Conservation (phyloP, 23 tunicate genomes). For the Aplidium turbinatum region DNA sequence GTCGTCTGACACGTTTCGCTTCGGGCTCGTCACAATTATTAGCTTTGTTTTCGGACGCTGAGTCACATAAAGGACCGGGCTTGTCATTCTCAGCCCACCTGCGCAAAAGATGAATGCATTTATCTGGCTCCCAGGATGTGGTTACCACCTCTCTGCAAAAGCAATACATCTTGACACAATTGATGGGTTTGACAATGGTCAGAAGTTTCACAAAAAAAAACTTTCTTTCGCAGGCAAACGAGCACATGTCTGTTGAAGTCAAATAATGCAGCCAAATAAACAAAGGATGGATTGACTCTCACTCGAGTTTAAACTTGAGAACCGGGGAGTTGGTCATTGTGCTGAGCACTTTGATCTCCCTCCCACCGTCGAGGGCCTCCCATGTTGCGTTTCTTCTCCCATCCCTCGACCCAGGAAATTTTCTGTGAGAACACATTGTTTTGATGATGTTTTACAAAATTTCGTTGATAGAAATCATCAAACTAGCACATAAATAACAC, state of each 20-base stretch:
- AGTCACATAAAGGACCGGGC: constrained; percentile 30
- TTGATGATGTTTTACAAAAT: background rate
- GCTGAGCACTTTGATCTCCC: constrained; percentile 79
- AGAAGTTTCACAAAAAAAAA: too few species aligned
- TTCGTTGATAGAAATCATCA: background rate
- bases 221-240: too few species aligned
- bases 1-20: constrained; percentile 44
- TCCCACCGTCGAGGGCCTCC: constrained; percentile 90
- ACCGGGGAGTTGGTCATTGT: constrained; percentile 58
- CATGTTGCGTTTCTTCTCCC: constrained; percentile 68
- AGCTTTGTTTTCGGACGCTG: background rate
- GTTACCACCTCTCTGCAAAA: too few species aligned
- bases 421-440: too few species aligned
- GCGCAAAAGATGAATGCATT: too few species aligned
- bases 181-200: too few species aligned
- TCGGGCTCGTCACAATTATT: constrained; percentile 41
- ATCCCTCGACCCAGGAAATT: constrained; percentile 13
- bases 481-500: too few species aligned
- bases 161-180: too few species aligned
- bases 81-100: constrained; percentile 32
- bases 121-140: too few species aligned
- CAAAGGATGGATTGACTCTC: too few species aligned
- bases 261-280: too few species aligned
- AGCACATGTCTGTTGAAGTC: too few species aligned
- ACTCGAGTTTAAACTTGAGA: constrained; percentile 46